A percentile compares a stretch with the other conserved stretches of the same genome.
Conservation (phyloP, 1,140 invertebrate species). For the Drosophila sp. region DNA sequence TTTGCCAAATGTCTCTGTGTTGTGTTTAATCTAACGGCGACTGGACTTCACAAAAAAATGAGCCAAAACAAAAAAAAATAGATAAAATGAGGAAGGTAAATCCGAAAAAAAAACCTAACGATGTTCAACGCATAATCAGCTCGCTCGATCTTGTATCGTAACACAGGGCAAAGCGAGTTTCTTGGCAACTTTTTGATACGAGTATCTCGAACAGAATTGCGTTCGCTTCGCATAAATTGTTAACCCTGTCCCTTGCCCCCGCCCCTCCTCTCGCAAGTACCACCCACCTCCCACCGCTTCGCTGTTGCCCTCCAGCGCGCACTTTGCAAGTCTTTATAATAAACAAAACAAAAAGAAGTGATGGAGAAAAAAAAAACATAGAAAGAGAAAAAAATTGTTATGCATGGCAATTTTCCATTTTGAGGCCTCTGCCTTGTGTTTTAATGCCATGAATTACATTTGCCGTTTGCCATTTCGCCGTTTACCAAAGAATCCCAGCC, state of each 20-base stretch:
- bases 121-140: constrained; percentile 33
- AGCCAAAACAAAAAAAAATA: too few relatives aligned
- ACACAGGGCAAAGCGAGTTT: neutral
- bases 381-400: constrained; percentile 65
- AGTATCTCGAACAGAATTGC: constrained; percentile 66
- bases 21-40: constrained; percentile 18
- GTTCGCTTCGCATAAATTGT: constrained; percentile 75
- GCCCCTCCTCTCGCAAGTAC: neutral
- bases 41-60: constrained; percentile 7
- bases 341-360: constrained; percentile 49
- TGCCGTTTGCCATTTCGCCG: constrained; percentile 29
- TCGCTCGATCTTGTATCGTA: constrained; percentile 11
- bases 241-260: neutral
- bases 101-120: constrained; percentile 21
- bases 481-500: constrained; percentile 8
- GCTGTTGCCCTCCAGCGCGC: constrained; percentile 26
- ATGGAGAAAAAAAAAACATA: constrained; percentile 13
- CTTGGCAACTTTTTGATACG: constrained; percentile 19
- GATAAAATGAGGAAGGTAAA: too few relatives aligned
- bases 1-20: neutral
- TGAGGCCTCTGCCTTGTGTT: constrained; percentile 69
- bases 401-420: constrained; percentile 82
- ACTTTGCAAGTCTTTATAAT: constrained; percentile 72
- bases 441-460: constrained; percentile 76
- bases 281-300: neutral